Conservation (phyloP, 2,113 vertebrate species). For the Nerophis ophidion region DNA sequence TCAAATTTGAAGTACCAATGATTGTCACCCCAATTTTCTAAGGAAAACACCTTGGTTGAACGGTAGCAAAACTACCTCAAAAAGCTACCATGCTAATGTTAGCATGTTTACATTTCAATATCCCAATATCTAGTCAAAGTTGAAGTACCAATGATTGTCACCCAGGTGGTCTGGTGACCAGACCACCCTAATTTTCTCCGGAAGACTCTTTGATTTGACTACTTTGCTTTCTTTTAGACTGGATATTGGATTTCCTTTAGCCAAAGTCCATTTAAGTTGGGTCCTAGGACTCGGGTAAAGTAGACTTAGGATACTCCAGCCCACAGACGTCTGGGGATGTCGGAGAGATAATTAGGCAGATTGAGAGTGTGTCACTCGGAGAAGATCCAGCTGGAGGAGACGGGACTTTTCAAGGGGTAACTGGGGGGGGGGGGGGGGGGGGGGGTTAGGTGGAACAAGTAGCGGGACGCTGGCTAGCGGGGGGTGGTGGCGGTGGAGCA, state of each 20-base stretch:
- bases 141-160: no score
- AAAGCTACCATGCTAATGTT: no score
- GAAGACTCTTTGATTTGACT: not conserved
- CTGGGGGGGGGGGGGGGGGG: constrained; percentile 30
- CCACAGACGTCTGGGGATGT: constrained; percentile 34
- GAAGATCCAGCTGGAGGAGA: constrained; percentile 72
- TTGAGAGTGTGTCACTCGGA: constrained; percentile 76
- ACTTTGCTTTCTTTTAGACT: not conserved
- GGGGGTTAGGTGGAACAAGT: constrained; percentile 10
- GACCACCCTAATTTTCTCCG: no score
- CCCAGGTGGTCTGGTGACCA: no score
- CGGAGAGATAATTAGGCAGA: constrained; percentile 76
- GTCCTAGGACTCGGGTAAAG: not conserved
- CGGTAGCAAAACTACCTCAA: no score
- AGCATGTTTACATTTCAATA: no score
- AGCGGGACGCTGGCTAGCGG: constrained; percentile 29
- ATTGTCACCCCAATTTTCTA: no score
- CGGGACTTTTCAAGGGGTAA: constrained; percentile 44
- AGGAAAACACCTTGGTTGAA: no score
- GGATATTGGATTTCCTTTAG: not conserved
- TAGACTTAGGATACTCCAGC: constrained; percentile 12
- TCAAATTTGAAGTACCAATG: no score
- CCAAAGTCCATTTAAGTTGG: not conserved
- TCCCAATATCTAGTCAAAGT: no score
- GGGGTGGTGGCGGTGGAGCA: constrained; percentile 1